Evolutionary conservation across 2,113 vertebrate species (phyloP).

Genomic region (Neogale vison): DNA sequence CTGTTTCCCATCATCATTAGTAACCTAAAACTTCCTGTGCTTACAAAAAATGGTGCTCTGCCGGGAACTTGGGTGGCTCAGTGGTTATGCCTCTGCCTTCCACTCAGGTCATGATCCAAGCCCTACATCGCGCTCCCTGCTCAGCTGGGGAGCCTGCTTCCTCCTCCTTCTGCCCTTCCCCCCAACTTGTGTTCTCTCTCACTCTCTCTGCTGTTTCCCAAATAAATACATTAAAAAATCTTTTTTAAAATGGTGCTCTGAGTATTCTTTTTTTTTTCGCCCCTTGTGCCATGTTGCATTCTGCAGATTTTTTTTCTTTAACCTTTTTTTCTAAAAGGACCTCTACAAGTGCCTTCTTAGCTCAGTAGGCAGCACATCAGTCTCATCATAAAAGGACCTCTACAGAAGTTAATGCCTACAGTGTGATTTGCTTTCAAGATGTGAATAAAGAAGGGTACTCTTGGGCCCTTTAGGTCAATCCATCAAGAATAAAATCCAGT

Average conservation of each 20-base stretch:
- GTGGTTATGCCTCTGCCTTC: background rate
- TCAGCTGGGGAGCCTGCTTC: too few species aligned
- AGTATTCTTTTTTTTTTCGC: background rate
- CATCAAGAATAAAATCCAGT: conserved; percentile 4
- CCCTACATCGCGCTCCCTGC: too few species aligned
- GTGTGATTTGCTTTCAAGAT: conserved; percentile 42
- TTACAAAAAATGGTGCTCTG: background rate
- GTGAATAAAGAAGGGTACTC: background rate
- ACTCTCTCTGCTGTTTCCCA: too few species aligned
- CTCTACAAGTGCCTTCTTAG: background rate
- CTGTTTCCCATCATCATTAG: background rate
- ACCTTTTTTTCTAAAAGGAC: background rate
- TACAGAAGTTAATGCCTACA: conserved; percentile 17
- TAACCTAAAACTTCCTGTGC: background rate
- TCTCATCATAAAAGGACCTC: background rate
- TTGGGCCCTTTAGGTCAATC: background rate
- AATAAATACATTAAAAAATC: too few species aligned
- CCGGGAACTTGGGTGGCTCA: background rate
- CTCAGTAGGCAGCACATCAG: too few species aligned
- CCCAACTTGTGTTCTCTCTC: too few species aligned
- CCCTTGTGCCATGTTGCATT: background rate
- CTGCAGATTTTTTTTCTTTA: conserved; percentile 2
- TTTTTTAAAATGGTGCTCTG: background rate
- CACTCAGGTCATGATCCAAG: too few species aligned
- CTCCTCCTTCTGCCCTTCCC: too few species aligned